Conservation (phyloP, 2,113 vertebrate genomes). For the Ameiurus melas region DNA sequence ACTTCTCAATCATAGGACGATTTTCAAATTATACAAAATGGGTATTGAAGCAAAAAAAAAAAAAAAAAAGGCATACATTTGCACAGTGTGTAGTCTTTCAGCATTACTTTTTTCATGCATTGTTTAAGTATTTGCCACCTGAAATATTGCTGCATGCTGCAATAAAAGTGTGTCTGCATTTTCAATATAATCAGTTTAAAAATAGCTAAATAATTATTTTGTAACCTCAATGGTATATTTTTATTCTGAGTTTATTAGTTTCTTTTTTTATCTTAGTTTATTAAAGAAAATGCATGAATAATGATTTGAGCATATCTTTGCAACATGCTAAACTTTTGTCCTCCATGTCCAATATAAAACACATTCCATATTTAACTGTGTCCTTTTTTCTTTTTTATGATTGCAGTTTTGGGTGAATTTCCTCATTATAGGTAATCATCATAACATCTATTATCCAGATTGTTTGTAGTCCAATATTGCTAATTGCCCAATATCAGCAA, state of each 20-base stretch:
- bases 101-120: conserved; percentile 21
- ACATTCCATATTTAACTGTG: conserved; percentile 6
- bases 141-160: conserved; percentile 62
- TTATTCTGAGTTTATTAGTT: conserved; percentile 32
- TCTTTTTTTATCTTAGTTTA: too few relatives aligned
- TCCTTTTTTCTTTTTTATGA: background rate
- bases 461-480: background rate
- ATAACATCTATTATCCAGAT: background rate
- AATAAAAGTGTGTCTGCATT: conserved; percentile 59
- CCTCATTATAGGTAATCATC: background rate
- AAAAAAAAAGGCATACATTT: conserved; percentile 6
- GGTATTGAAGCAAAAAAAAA: background rate
- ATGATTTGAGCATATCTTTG: conserved; percentile 31
- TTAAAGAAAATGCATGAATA: conserved; percentile 32
- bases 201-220: conserved; percentile 50
- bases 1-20: background rate
- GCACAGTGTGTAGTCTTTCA: conserved; percentile 41
- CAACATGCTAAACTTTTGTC: conserved; percentile 11
- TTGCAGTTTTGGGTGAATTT: background rate
- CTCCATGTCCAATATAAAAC: background rate
- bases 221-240: conserved; percentile 20
- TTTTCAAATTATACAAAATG: background rate
- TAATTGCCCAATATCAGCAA: background rate
- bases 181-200: conserved; percentile 41
- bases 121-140: conserved; percentile 42